Base-by-base conservation (phyloP, 2,888 invertebrate species). In the Venusia cambrica region DNA sequence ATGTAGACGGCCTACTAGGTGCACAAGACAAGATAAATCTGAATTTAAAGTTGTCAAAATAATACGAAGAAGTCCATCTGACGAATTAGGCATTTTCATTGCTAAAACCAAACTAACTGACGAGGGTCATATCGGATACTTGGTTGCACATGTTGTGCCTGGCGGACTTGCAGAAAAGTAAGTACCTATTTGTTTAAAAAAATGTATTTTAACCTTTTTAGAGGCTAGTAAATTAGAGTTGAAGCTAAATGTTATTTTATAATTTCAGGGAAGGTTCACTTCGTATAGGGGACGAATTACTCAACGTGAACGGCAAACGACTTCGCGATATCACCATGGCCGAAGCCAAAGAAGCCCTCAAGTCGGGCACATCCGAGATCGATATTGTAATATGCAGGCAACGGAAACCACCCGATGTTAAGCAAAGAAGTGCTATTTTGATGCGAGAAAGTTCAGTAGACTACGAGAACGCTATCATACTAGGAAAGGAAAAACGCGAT, bases 71-170 rank as follows among this genome's bases (percentile, higher is more conserved):
- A 87, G 76, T 38, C 84, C 89, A 2, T 74, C 85, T 15, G 91
- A 92, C 59, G 92, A 92, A 64, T 71, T 93, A 21, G 93, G 93
- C 3, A 92, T 93, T 63, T 91, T 91, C 56, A 92, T 93, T 38
- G 91, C 92, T 2, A 92, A 91, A 73, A 90, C 89, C 15, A 90
- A 89, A 45, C 77, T 90, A 6, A 80, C 89, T 1, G 90, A 90
- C 33, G 88, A 89, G 63, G 89, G 87, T n/a, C 88, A 87, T 36
- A 64, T 88, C n/a, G 91, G 91, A 6, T 93, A 92, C 62, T 78
- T 92, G 39, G 91, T 93, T 2, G 92, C 92, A 10, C 91, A 92
- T 61, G 90, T 93, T 2, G 91, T 92, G 9, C 91, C 92, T 2
- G 91, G 90, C 33, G 92, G 93, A 45, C 69, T 93, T 45, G 92